Percentiles rank a stretch among this genome's conserved stretches.
Conservation (phyloP, 64 coral and sea anemone genomes). For the Acropora yongei region DNA sequence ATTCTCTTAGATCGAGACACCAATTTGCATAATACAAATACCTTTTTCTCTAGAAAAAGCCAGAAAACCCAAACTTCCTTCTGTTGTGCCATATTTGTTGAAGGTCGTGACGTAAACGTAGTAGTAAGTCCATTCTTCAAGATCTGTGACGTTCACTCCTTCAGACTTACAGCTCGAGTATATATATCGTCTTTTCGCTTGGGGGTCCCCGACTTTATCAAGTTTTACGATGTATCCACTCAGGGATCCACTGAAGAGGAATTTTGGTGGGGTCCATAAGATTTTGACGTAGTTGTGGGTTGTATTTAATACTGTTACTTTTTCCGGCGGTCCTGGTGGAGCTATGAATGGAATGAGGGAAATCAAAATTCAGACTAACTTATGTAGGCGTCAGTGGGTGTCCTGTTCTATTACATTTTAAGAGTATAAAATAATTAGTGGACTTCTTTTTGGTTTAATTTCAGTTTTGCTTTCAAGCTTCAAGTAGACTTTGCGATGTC, state of each 20-base stretch:
- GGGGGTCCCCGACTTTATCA: background rate
- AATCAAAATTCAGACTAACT: too few species aligned
- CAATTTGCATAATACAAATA: background rate
- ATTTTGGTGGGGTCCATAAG: background rate
- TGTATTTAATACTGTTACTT: background rate
- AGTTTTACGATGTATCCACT: conserved; percentile 1
- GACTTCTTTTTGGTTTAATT: too few species aligned
- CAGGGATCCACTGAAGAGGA: background rate
- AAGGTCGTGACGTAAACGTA: conserved; percentile 19
- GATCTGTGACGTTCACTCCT: conserved; percentile 2
- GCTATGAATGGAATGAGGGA: background rate
- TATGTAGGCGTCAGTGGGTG: too few species aligned
- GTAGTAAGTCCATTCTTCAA: background rate
- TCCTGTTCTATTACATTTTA: too few species aligned
- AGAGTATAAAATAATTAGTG: too few species aligned
- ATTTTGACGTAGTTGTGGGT: conserved; percentile 30
- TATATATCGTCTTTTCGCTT: background rate
- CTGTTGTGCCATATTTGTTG: background rate
- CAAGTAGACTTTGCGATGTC: too few species aligned
- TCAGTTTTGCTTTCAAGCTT: too few species aligned
- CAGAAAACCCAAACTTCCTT: background rate
- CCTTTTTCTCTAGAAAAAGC: conserved; percentile 1
- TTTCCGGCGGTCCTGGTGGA: background rate
- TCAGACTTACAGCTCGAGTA: conserved; percentile 2
- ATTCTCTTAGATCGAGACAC: too few species aligned